Evolutionary conservation across 2,797 vertebrate genomes (phyloP), one percentile per base, ranked within the genome.

Genomic region (Myotis findleyi): DNA sequence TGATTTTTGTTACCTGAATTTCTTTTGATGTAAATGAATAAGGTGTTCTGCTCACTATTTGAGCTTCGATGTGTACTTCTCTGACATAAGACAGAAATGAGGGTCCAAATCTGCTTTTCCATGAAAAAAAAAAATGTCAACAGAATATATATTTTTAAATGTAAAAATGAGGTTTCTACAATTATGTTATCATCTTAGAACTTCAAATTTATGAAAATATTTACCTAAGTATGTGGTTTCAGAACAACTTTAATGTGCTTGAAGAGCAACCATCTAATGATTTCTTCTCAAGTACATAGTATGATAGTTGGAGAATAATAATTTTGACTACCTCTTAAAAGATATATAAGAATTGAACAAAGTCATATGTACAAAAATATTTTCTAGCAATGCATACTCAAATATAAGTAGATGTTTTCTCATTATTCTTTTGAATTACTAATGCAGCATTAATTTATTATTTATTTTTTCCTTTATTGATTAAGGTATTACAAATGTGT

Each of bases 111-210:
- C 0, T 90, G 76, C 59, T 91, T 96, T 49, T 94, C 81, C 62
- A 77, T 75, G 47, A 83, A 7, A 44, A 44, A 44, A 5, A 23
- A 44, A 44, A 44, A 5, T 20, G 17, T 68, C 23, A 93, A 87
- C 30, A 90, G 33, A 95, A 96, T 20, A 36, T 84, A 53, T 91
- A 30, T 73, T 25, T 88, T 97, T 73, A 36, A 97, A 64, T 89
- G 18, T 57, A 89, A 91, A 95, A 93, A 88, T 49, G 2, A 95
- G 16, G 6, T 49, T 8, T 53, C 36, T 94, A 81, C 96, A 81
- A 81, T 69, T 44, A 89, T 25, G 3, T 53, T 80, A 7, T 30
- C 68, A 84, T 91, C 94, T 94, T 4, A 85, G 18, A 80, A 75
- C 38, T 93, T 33, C 3, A 88, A 94, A 55, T 53, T 47, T 20